A percentile compares a stretch with the other conserved stretches of the same genome.
Evolutionary conservation across 2,888 invertebrate species (phyloP).

Genomic region (Lithophane semibrunnea): DNA sequence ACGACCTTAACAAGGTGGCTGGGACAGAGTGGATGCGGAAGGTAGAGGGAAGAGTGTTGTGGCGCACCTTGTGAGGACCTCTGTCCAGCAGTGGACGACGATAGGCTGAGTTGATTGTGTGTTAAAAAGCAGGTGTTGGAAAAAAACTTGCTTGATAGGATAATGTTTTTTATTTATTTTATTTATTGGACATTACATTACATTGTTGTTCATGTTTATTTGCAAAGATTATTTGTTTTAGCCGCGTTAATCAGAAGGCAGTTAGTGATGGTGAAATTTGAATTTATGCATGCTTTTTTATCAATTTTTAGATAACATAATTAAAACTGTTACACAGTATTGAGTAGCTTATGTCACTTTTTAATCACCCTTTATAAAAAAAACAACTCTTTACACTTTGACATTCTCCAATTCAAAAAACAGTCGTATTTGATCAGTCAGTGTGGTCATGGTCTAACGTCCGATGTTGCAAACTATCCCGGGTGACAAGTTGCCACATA

Average conservation of each 20-base stretch:
- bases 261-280: not conserved
- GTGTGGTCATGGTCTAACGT: constrained; percentile 57
- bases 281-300: not conserved
- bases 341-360: not conserved
- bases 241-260: not conserved
- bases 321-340: not conserved
- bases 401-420: constrained; percentile 35
- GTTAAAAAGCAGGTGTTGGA: not conserved
- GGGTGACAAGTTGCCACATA: constrained; percentile 60
- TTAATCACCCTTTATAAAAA: constrained; percentile 24
- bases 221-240: not conserved
- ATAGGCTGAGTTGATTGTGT: no score
- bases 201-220: not conserved
- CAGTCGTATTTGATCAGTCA: constrained; percentile 32
- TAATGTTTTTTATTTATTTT: no score
- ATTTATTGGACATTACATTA: no score
- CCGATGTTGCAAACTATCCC: constrained; percentile 60
- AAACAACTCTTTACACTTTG: constrained; percentile 28
- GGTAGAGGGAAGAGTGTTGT: no score
- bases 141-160: not conserved
- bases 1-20: no score
- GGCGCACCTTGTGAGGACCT: no score
- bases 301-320: not conserved
- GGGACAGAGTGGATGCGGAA: no score
- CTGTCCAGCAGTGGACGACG: no score